Evolutionary conservation across 30 jellyfish, hydroid and myxozoan genomes (phyloP), one percentile per base, ranked within the genome.

Genomic region (Cassiopea xamachana): DNA sequence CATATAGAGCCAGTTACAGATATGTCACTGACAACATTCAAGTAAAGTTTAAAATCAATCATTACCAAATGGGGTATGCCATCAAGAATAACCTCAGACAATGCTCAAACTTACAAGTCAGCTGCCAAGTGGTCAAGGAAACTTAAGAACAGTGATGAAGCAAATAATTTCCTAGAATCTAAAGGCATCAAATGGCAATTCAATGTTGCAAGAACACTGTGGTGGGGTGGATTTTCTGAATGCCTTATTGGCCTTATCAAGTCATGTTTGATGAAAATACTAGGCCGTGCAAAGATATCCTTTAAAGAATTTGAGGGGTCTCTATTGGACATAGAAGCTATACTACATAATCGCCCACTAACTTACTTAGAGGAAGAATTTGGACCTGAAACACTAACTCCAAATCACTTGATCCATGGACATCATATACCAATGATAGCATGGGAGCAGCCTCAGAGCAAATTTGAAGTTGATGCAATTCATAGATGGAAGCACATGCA

Each of bases 321-420:
- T 18, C 67, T 43, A 46, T 58, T 77, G 19, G 46, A 58, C 16
- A 10, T 48, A 70, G 81, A 78, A 61, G 82, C 58, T 86, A 60
- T 61, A 69, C 68, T 83, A 85, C 92, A 48, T 86, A 85, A 86
- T 77, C 7, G 97, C 93, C 64, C 69, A 81, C 75, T 73, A 89
- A 89, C 59, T 27, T 90, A 18, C 60, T 90, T 82, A 85, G 75
- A 55, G 92, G 94, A 43, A 16, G 74, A 2, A 73, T 79, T 10
- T 81, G 48, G 55, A 18, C 49, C 68, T 47, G 44, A 81, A 58
- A 6, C 87, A 51, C 48, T 13, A 45, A 17, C 87, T 51, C 58
- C 7, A n/a, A 49, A 75, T 46, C 84, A 75, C 49, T 8, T 75
- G 84, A 75, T 75, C 9, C 84, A 75, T 75, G 84, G 7, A 55